A percentile compares a stretch with the other conserved stretches of the same genome.
phyloP scores from a whole-genome alignment of 2,113 vertebrate species.

The Eupsittula cactorum region DNA sequence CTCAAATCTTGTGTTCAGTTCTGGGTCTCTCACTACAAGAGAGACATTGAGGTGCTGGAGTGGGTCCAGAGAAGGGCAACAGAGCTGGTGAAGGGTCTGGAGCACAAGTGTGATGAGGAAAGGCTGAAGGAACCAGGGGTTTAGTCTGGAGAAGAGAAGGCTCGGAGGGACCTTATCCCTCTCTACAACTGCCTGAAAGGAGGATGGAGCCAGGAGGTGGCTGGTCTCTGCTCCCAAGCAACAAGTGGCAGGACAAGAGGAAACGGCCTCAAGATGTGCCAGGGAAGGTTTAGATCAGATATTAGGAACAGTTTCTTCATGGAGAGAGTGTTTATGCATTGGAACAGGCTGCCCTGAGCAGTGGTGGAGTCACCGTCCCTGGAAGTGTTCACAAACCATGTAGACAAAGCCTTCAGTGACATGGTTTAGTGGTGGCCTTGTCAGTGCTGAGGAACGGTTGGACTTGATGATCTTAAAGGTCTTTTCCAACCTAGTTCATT shows the following conservation, averaged over 20 bases:
- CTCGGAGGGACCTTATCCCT: background rate
- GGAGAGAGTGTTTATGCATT: background rate
- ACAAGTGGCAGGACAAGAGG: background rate
- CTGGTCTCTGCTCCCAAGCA: background rate
- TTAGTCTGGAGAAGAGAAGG: background rate
- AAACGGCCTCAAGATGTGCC: fast-evolving
- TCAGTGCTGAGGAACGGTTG: background rate
- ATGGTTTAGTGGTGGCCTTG: background rate
- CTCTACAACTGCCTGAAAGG: background rate
- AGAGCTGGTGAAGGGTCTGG: too few relatives aligned
- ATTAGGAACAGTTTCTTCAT: background rate
- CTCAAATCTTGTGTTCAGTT: too few relatives aligned
- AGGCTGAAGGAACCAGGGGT: background rate
- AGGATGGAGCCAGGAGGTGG: background rate
- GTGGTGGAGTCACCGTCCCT: background rate
- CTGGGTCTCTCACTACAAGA: background rate
- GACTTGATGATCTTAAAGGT: background rate
- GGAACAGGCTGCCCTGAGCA: background rate
- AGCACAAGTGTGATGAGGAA: background rate
- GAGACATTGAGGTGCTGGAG: too few relatives aligned
- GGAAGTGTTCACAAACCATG: background rate
- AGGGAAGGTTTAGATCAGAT: background rate
- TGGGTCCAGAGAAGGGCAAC: too few relatives aligned
- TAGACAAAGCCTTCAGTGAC: background rate
- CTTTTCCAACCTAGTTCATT: background rate